Conservation (phyloP, 2,797 vertebrate species). For the Eptatretus atami region DNA sequence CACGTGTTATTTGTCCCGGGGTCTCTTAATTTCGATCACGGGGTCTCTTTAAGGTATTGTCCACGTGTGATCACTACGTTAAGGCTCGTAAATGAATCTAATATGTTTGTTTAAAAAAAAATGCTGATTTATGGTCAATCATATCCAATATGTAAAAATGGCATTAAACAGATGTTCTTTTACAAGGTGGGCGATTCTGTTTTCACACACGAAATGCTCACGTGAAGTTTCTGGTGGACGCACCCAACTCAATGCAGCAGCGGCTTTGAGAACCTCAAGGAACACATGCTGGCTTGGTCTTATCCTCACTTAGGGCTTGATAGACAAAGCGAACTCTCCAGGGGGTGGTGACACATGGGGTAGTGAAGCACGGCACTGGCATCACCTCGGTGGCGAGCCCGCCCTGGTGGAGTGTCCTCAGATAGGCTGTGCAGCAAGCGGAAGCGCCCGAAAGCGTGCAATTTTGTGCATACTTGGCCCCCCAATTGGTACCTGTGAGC, state of each 20-base stretch:
- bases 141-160: too few relatives aligned
- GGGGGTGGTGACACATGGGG: constrained; percentile 39
- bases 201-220: constrained; percentile 12
- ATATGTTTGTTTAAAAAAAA: too few relatives aligned
- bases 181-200: too few relatives aligned
- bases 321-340: constrained; percentile 19
- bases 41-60: too few relatives aligned
- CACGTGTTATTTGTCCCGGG: too few relatives aligned
- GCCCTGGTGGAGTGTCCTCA: constrained; percentile 82
- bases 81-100: too few relatives aligned
- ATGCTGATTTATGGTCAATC: too few relatives aligned
- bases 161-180: too few relatives aligned
- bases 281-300: constrained; percentile 99
- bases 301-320: constrained; percentile 86
- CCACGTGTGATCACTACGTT: too few relatives aligned
- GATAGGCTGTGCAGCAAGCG: constrained; percentile 90
- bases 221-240: constrained; percentile 66
- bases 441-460: constrained; percentile 87
- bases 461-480: constrained; percentile 87
- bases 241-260: constrained; percentile 73
- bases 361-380: constrained; percentile 63
- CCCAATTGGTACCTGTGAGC: constrained; percentile 86
- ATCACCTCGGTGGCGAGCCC: constrained; percentile 94
- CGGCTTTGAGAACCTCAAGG: constrained; percentile 67
- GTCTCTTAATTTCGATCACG: too few relatives aligned